phyloP scores from a whole-genome alignment of 1,140 invertebrate species.

The Branchinecta lindahli region DNA sequence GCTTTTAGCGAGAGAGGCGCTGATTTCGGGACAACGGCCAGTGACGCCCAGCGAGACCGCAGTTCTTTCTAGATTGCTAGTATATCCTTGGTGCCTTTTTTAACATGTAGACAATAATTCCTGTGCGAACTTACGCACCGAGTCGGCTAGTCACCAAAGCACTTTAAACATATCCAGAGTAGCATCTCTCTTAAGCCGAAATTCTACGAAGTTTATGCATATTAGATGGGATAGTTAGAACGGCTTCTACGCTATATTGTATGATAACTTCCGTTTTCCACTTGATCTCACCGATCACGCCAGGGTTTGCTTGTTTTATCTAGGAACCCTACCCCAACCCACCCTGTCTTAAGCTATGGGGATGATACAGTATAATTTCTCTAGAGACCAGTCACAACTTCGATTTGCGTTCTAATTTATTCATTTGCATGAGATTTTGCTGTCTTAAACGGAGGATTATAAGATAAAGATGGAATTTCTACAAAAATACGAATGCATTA shows the following conservation, averaged over 20 bases:
- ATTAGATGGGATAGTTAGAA: neutral
- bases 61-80: neutral
- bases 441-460: too few species aligned
- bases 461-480: too few species aligned
- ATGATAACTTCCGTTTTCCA: neutral
- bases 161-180: slow-evolving; percentile 9
- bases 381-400: too few species aligned
- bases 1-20: too few species aligned
- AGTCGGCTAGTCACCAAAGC: slow-evolving; percentile 10
- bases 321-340: neutral
- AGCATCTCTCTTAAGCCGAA: neutral
- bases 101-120: neutral
- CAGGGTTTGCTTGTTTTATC: neutral
- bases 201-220: neutral
- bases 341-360: too few species aligned
- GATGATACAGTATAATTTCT: too few species aligned
- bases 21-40: too few species aligned
- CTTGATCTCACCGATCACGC: neutral
- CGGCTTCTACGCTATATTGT: neutral
- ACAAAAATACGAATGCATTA: too few species aligned
- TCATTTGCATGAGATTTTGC: too few species aligned
- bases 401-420: too few species aligned
- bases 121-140: neutral
- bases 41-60: too few species aligned
- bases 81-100: slow-evolving; percentile 7